phyloP scores from a whole-genome alignment of 2,888 invertebrate species.

The Fissipunctia ypsillon region DNA sequence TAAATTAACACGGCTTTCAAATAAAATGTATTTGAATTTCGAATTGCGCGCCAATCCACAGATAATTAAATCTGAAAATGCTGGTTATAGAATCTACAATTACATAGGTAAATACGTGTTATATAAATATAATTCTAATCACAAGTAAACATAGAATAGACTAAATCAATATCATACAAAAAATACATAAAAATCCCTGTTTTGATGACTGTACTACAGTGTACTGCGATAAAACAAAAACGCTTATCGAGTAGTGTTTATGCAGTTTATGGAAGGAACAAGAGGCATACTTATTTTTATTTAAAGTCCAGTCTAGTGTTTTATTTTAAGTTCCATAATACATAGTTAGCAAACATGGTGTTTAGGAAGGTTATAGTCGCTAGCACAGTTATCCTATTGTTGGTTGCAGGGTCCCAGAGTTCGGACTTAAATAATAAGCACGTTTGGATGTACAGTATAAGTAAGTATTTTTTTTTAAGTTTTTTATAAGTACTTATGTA shows the following conservation, averaged over 20 bases:
- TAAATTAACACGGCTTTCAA: too few relatives aligned
- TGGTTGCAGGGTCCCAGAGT: constrained; percentile 69
- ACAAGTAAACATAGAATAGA: too few relatives aligned
- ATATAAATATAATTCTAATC: too few relatives aligned
- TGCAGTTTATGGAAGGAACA: constrained; percentile 20
- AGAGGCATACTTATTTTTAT: neutral
- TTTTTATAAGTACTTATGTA: neutral
- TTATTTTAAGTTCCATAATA: too few relatives aligned
- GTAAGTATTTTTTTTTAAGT: constrained; percentile 64
- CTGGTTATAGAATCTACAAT: too few relatives aligned
- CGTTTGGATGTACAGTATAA: constrained; percentile 65
- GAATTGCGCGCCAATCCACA: too few relatives aligned
- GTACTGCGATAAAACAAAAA: constrained; percentile 12
- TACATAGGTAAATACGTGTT: too few relatives aligned
- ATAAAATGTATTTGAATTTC: too few relatives aligned
- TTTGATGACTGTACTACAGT: constrained; percentile 26
- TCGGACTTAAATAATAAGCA: constrained; percentile 65
- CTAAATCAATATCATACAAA: too few relatives aligned
- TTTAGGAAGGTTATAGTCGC: neutral
- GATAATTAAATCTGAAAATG: too few relatives aligned
- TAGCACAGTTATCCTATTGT: constrained; percentile 19
- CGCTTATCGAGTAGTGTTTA: neutral
- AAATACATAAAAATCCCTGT: neutral
- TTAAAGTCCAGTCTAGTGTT: too few relatives aligned
- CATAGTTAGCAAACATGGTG: constrained; percentile 29